Percentiles rank a stretch among this genome's conserved stretches.
These are phyloP conservation scores for Fregata magnificens DNA, from an alignment of 2,113 vertebrate species.

Conservation along the genomic window DNA sequence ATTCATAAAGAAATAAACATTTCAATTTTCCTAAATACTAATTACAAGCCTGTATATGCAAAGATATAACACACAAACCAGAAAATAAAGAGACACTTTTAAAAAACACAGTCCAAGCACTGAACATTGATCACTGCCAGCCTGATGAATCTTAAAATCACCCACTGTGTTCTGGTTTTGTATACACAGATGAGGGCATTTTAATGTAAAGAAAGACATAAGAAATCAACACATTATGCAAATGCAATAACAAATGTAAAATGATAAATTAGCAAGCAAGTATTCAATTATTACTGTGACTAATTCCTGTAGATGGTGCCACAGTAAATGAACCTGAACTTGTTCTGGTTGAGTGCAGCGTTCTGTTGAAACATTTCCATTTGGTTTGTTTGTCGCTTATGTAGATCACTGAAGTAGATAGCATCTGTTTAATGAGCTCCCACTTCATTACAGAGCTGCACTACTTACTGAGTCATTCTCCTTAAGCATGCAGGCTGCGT, in stretches of 20 bases:
- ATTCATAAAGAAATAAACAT: neutral
- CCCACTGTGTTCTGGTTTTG: neutral
- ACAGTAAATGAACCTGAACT: conserved; percentile 77
- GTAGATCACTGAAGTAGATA: conserved; percentile 68
- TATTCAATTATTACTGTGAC: conserved; percentile 77
- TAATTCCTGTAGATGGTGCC: conserved; percentile 74
- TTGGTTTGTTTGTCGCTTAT: conserved; percentile 69
- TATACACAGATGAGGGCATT: conserved; percentile 10
- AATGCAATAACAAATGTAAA: conserved; percentile 74
- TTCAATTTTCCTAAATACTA: neutral
- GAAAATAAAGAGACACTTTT: neutral
- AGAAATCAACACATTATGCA: conserved; percentile 62
- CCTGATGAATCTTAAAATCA: conserved; percentile 23
- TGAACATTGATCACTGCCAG: neutral
- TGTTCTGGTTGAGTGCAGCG: conserved; percentile 74
- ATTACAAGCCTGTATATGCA: neutral
- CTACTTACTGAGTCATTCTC: conserved; percentile 67
- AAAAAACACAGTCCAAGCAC: neutral
- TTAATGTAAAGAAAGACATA: conserved; percentile 47
- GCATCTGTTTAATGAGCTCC: conserved; percentile 80
- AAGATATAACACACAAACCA: neutral
- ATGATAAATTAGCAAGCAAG: conserved; percentile 76
- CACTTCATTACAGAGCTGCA: conserved; percentile 72
- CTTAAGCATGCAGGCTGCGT: conserved; percentile 68
- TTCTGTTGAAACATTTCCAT: conserved; percentile 74